A percentile compares a stretch with the other conserved stretches of the same genome.
These are phyloP conservation scores for Synchiropus splendidus DNA, from an alignment of 2,113 vertebrate genomes.

Conservation along the genomic window DNA sequence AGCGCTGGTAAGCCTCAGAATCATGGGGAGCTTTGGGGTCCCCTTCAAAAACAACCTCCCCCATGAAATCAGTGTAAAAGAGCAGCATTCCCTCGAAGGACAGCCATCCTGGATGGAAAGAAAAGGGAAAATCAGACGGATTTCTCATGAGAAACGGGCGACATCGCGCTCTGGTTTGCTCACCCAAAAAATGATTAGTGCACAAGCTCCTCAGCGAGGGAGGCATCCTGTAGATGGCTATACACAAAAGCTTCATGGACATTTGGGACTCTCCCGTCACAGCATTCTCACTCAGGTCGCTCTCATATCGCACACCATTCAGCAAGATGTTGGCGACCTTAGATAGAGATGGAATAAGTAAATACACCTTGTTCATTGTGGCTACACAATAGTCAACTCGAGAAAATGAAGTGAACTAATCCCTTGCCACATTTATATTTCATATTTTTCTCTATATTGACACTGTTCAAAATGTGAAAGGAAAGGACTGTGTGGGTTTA, in stretches of 20 bases:
- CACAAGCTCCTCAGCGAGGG: slow-evolving; percentile 86
- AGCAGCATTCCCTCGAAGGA: slow-evolving; percentile 96
- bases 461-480: too few relatives aligned
- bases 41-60: slow-evolving; percentile 91
- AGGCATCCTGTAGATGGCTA: slow-evolving; percentile 92
- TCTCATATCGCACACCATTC: slow-evolving; percentile 91
- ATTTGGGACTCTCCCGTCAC: slow-evolving; percentile 76
- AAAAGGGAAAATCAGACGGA: neutral
- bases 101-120: slow-evolving; percentile 76
- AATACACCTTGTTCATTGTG: too few relatives aligned
- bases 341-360: slow-evolving; percentile 7
- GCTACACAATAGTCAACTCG: too few relatives aligned
- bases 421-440: too few relatives aligned
- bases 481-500: too few relatives aligned
- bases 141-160: too few relatives aligned
- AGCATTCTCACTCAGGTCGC: slow-evolving; percentile 72
- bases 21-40: slow-evolving; percentile 85
- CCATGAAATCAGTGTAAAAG: slow-evolving; percentile 98
- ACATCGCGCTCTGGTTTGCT: slow-evolving; percentile 17
- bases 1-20: slow-evolving; percentile 84
- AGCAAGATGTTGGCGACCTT: slow-evolving; percentile 95
- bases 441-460: too few relatives aligned
- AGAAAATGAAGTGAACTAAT: too few relatives aligned
- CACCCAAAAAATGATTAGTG: slow-evolving; percentile 97
- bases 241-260: slow-evolving; percentile 80